These are phyloP conservation scores for Chrysolina oricalcia DNA, from an alignment of 2,888 invertebrate species.

Conservation along the genomic window DNA sequence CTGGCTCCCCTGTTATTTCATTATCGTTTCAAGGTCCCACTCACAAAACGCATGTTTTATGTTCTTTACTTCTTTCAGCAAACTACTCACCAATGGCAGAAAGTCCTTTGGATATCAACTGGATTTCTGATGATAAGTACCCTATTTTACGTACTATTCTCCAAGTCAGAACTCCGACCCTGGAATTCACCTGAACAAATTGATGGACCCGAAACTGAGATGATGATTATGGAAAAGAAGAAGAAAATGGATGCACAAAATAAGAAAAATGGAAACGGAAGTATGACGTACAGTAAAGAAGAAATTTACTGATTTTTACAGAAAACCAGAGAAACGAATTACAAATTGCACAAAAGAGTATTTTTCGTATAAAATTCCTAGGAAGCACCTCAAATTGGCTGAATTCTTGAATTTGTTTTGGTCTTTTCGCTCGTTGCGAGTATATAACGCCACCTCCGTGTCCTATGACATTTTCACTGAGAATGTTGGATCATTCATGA, in stretches of 20 bases:
- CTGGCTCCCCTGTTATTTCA: too few species aligned
- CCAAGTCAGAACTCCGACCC: constrained; percentile 75
- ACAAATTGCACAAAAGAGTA: not conserved
- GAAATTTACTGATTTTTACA: constrained; percentile 18
- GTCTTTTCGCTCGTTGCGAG: too few species aligned
- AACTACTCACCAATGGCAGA: constrained; percentile 77
- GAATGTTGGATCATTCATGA: too few species aligned
- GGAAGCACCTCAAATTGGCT: not conserved
- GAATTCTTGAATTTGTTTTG: too few species aligned
- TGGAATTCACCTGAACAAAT: constrained; percentile 73
- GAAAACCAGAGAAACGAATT: not conserved
- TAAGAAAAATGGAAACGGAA: not conserved
- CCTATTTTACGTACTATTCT: constrained; percentile 73
- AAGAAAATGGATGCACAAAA: not conserved
- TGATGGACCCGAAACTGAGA: constrained; percentile 39
- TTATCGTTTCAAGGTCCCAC: too few species aligned
- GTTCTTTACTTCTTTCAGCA: constrained; percentile 70
- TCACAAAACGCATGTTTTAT: too few species aligned
- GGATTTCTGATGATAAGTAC: constrained; percentile 74
- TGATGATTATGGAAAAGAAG: constrained; percentile 46
- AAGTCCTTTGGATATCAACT: constrained; percentile 76
- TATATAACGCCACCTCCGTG: too few species aligned
- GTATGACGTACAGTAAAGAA: constrained; percentile 28
- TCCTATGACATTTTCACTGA: too few species aligned
- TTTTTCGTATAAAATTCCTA: not conserved